Evolutionary conservation across 2,113 vertebrate genomes (phyloP).

Genomic region (Burhinus oedicnemus): DNA sequence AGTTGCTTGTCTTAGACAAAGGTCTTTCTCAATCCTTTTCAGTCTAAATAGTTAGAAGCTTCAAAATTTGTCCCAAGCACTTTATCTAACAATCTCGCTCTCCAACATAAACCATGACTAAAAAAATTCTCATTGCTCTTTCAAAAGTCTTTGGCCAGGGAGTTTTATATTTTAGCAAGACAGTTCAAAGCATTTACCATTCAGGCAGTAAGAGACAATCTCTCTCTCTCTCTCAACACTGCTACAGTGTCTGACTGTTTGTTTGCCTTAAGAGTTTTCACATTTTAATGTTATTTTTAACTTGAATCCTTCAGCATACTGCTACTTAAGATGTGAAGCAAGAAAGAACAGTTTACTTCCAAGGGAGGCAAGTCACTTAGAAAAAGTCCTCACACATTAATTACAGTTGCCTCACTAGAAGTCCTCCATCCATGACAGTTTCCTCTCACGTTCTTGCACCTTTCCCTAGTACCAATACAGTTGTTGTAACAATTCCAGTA

Average conservation of each 20-base stretch:
- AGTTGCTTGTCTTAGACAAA: neutral
- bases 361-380: neutral
- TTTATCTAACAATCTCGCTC: neutral
- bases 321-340: neutral
- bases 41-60: neutral
- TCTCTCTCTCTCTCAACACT: neutral
- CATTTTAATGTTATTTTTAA: neutral
- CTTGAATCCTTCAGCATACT: neutral
- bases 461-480: neutral
- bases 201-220: neutral
- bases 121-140: neutral
- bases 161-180: neutral
- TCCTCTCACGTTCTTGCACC: neutral
- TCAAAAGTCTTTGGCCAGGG: neutral
- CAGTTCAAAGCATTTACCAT: neutral
- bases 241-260: neutral
- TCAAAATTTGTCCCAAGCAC: neutral
- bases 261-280: neutral
- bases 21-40: neutral
- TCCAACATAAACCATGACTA: neutral
- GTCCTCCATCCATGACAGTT: neutral
- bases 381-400: neutral
- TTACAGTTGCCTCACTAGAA: neutral
- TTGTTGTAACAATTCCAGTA: neutral
- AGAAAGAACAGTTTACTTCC: neutral